A percentile compares a stretch with the other conserved stretches of the same genome.
These are phyloP conservation scores for Macropis europaea DNA, from an alignment of 2,888 invertebrate genomes.

Conservation along the genomic window DNA sequence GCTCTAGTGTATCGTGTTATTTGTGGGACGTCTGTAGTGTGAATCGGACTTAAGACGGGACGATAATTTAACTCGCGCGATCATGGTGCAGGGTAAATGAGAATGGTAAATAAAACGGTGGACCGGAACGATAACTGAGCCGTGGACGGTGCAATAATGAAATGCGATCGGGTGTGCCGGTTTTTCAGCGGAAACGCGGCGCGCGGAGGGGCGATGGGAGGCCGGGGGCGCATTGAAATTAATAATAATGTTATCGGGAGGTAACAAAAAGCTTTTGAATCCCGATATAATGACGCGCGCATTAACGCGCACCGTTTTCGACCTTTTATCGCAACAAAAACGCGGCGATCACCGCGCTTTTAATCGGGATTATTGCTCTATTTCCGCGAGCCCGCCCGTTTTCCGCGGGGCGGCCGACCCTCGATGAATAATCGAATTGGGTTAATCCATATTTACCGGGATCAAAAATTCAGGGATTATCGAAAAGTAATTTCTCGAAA, in stretches of 20 bases:
- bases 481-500: constrained; percentile 52
- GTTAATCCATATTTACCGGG: constrained; percentile 61
- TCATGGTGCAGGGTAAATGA: background rate
- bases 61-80: constrained; percentile 23
- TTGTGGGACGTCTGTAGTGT: too few relatives aligned
- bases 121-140: constrained; percentile 31
- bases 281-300: constrained; percentile 53
- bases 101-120: constrained; percentile 42
- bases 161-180: constrained; percentile 21
- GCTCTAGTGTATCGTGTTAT: too few relatives aligned
- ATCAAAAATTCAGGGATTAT: constrained; percentile 59
- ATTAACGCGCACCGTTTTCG: constrained; percentile 53
- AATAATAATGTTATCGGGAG: constrained; percentile 55
- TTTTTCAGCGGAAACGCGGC: constrained; percentile 36
- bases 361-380: constrained; percentile 59
- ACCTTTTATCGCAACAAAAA: constrained; percentile 56
- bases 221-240: constrained; percentile 41
- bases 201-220: background rate
- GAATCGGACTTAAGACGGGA: background rate
- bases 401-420: constrained; percentile 1
- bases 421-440: constrained; percentile 59
- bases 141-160: constrained; percentile 36
- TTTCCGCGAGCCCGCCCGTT: constrained; percentile 42
- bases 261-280: constrained; percentile 55
- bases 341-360: constrained; percentile 45